Evolutionary conservation across 1,140 invertebrate species (phyloP).

Genomic region (Drosophila truncata): DNA sequence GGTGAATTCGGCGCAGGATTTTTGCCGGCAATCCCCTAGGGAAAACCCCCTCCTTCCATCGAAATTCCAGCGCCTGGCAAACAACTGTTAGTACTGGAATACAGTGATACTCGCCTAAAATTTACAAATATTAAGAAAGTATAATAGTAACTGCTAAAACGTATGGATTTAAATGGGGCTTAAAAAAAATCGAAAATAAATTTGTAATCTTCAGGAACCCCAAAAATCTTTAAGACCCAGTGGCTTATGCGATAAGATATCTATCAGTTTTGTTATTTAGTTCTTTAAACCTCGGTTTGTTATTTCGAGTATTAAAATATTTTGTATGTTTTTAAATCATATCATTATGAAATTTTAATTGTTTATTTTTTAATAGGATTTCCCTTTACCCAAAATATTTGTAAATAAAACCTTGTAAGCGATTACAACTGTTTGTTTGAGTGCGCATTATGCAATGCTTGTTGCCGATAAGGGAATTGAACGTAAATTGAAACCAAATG

Average conservation of each 20-base stretch:
- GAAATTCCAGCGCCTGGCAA: neutral
- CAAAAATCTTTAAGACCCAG: neutral
- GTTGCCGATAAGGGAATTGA: slow-evolving; percentile 73
- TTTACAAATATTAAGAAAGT: neutral
- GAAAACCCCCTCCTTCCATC: neutral
- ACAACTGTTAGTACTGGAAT: neutral
- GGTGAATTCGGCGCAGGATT: slow-evolving; percentile 36
- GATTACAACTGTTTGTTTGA: slow-evolving; percentile 4
- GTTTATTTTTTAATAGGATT: too few species aligned
- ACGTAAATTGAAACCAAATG: slow-evolving; percentile 82
- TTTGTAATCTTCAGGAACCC: neutral
- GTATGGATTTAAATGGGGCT: too few species aligned
- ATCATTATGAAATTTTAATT: too few species aligned
- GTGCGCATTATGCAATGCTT: slow-evolving; percentile 68
- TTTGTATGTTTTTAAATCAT: too few species aligned
- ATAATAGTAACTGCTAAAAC: neutral
- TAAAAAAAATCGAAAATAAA: neutral
- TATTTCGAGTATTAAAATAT: too few species aligned
- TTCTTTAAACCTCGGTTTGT: too few species aligned
- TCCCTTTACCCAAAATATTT: neutral
- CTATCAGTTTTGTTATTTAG: too few species aligned
- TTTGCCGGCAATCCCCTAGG: slow-evolving; percentile 35
- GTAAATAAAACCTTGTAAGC: neutral
- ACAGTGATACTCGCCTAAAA: slow-evolving; percentile 2
- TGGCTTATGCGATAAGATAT: too few species aligned